Percentiles rank a stretch among this genome's conserved stretches.
Evolutionary conservation across 2,113 vertebrate species (phyloP).

Genomic region (Cyphomyrus plagiostoma): DNA sequence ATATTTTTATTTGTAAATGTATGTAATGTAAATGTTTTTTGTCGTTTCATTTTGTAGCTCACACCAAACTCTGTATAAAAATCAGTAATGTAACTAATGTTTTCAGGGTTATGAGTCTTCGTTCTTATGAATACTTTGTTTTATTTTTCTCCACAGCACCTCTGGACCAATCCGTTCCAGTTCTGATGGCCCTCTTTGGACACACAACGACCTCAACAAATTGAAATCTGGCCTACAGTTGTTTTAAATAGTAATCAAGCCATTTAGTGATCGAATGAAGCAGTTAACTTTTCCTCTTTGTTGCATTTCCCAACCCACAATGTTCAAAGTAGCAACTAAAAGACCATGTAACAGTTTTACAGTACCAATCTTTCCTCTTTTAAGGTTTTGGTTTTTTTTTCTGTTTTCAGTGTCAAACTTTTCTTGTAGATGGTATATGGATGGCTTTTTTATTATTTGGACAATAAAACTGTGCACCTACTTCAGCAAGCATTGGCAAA

Average conservation of each 20-base stretch:
- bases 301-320: neutral
- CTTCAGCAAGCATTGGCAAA: neutral
- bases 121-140: neutral
- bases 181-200: constrained; percentile 56
- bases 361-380: neutral
- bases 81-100: neutral
- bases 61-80: neutral
- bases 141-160: constrained; percentile 17
- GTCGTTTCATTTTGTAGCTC: neutral
- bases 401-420: neutral
- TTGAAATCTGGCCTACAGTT: constrained; percentile 62
- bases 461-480: neutral
- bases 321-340: neutral
- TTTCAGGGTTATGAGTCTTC: neutral
- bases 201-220: constrained; percentile 50
- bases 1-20: neutral
- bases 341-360: neutral
- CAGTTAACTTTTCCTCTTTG: neutral
- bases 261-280: neutral
- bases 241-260: constrained; percentile 45
- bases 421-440: neutral
- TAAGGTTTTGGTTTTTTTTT: neutral
- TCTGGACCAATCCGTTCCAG: constrained; percentile 28
- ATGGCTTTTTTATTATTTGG: neutral
- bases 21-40: neutral